A percentile compares a stretch with the other conserved stretches of the same genome.
Evolutionary conservation across 2,797 vertebrate genomes (phyloP).

Genomic region (Enteromius radiatus): DNA sequence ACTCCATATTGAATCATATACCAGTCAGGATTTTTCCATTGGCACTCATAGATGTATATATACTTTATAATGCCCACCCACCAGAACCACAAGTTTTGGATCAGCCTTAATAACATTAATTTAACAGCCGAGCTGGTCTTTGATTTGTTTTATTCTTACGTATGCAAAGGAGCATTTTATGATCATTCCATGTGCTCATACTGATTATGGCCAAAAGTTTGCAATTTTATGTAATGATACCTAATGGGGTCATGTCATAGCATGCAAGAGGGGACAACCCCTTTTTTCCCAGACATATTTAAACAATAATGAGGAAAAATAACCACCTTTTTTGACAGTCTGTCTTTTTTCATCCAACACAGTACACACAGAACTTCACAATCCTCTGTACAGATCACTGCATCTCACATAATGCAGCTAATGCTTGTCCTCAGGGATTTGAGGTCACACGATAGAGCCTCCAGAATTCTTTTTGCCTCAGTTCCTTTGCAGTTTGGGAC

Average conservation of each 20-base stretch:
- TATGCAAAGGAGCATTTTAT: not conserved
- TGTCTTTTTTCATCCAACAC: not conserved
- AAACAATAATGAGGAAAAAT: constrained; percentile 56
- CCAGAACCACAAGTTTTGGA: not conserved
- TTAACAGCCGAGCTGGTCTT: constrained; percentile 10
- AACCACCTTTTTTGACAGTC: not conserved
- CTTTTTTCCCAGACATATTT: constrained; percentile 59
- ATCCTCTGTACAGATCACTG: constrained; percentile 49
- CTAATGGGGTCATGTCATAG: constrained; percentile 31
- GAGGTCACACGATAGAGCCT: constrained; percentile 33
- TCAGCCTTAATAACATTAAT: not conserved
- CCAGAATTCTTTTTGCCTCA: constrained; percentile 16
- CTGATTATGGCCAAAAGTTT: not conserved
- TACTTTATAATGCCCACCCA: constrained; percentile 9
- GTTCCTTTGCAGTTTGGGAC: constrained; percentile 22
- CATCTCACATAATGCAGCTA: constrained; percentile 48
- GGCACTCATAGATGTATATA: not conserved
- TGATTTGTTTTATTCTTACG: not conserved
- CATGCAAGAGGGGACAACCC: constrained; percentile 56
- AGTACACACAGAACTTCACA: constrained; percentile 32
- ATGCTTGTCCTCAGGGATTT: constrained; percentile 41
- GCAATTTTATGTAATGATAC: not conserved
- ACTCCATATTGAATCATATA: not conserved
- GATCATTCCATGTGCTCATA: not conserved
- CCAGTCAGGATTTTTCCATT: constrained; percentile 21